Evolutionary conservation across 1,140 invertebrate species (phyloP).

Genomic region (Battus philenor): DNA sequence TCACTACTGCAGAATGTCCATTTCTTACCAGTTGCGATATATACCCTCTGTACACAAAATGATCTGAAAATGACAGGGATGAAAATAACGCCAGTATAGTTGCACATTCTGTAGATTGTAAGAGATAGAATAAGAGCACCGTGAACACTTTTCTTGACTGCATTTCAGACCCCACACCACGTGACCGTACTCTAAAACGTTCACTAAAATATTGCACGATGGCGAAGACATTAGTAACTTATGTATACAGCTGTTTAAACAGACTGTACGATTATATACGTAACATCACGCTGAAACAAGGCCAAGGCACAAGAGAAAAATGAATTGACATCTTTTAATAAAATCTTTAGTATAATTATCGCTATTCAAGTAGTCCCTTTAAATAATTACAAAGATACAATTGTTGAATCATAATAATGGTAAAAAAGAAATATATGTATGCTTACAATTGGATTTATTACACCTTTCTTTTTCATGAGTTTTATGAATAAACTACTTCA

Average conservation of each 20-base stretch:
- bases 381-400: no score
- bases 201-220: constrained; percentile 1
- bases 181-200: neutral
- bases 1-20: constrained; percentile 52
- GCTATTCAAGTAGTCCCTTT: no score
- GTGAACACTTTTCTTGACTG: constrained; percentile 23
- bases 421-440: no score
- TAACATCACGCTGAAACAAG: neutral
- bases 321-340: no score
- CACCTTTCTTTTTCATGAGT: no score
- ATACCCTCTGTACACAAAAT: constrained; percentile 56
- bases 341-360: no score
- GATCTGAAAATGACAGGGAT: constrained; percentile 58
- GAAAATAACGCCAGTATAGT: constrained; percentile 60
- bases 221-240: neutral
- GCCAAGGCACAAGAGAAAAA: neutral
- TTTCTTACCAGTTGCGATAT: constrained; percentile 41
- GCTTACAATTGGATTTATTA: no score
- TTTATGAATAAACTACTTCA: no score
- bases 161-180: constrained; percentile 21
- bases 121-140: constrained; percentile 30
- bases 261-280: constrained; percentile 1
- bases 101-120: constrained; percentile 37
- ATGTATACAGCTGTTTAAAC: constrained; percentile 1
- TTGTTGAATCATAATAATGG: no score